Base-by-base conservation (phyloP, 2,113 vertebrate genomes). In the Erythrolamprus reginae region DNA sequence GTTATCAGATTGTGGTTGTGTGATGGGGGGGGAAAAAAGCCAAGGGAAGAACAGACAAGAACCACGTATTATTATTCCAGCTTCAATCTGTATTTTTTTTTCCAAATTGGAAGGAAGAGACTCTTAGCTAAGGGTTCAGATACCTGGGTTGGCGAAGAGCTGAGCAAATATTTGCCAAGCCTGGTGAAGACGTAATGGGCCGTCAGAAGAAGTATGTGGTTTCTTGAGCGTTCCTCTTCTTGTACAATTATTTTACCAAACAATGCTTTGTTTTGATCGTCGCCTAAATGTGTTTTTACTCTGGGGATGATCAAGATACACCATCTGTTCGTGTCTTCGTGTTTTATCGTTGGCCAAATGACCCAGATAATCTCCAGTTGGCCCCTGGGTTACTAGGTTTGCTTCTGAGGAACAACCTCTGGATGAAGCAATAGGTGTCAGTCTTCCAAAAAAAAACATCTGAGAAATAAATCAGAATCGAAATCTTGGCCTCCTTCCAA, bases 1-100 rank as follows among this genome's bases (percentile, higher is more conserved):
- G 50, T 51, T 88, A 42, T 45, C 84, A 90, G 77, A 17, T 92
- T 10, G 5, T 65, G 50, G 88, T 84, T 84, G 90, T 90, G 84
- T 23, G 82, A 26, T 5, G 77, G 52, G 4, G 26, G 6, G 77
- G 38, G 42, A 38, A 45, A 45, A 15, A 15, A 1, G 0, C 3
- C 2, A 77, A 77, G 33, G 38, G 48, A 17, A 83, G 51, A 23
- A 4, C 0, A 9, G 33, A 6, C 17, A 12, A 28, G 51, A 87
- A 92, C 82, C 28, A 58, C 0, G 10, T 15, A 8, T 82, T 15
- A 8, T 82, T 55, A 45, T 38, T 38, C 65, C 70, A 86, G 45
- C 9, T 87, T 82, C 56, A 93, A 86, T 88, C 45, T n/a, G 3
- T 38, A 10, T 48, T 87, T 47, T 70, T 89, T 26, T 47, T 70